phyloP scores from a whole-genome alignment of 2,888 invertebrate species.

The Microplitis deprimator region DNA sequence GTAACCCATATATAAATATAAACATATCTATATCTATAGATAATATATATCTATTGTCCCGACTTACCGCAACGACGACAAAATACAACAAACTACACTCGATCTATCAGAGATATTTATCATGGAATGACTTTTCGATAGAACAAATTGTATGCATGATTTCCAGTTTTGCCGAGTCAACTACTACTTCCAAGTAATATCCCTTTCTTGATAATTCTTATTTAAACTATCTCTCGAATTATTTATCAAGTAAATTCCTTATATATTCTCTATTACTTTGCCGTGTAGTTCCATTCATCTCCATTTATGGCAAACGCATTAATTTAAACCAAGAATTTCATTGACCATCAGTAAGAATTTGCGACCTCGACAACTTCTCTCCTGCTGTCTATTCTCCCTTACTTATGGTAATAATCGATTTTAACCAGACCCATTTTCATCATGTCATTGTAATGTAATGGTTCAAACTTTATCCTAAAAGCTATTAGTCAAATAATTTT shows the following conservation, averaged over 20 bases:
- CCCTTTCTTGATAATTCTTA: slow-evolving; percentile 3
- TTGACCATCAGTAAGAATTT: slow-evolving; percentile 32
- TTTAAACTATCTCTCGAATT: not conserved
- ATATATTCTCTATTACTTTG: not conserved
- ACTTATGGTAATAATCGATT: not conserved
- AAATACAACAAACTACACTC: slow-evolving; percentile 1
- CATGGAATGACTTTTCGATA: slow-evolving; percentile 14
- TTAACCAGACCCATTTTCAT: slow-evolving; percentile 27
- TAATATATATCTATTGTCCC: not conserved
- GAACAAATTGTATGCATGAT: slow-evolving; percentile 30
- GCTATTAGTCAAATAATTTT: too few species aligned
- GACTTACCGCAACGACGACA: not conserved
- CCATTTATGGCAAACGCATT: slow-evolving; percentile 29
- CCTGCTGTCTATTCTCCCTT: not conserved
- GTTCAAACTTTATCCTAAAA: too few species aligned
- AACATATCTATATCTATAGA: slow-evolving; percentile 6
- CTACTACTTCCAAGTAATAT: not conserved
- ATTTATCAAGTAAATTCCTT: slow-evolving; percentile 25
- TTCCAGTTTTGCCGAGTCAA: not conserved
- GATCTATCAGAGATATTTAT: slow-evolving; percentile 7
- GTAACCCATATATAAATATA: not conserved
- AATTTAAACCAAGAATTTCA: slow-evolving; percentile 32
- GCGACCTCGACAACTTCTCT: slow-evolving; percentile 1
- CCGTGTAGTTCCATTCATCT: slow-evolving; percentile 22
- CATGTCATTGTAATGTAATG: too few species aligned